phyloP scores from a whole-genome alignment of 2,113 vertebrate genomes.

The Leucosticte australis region DNA sequence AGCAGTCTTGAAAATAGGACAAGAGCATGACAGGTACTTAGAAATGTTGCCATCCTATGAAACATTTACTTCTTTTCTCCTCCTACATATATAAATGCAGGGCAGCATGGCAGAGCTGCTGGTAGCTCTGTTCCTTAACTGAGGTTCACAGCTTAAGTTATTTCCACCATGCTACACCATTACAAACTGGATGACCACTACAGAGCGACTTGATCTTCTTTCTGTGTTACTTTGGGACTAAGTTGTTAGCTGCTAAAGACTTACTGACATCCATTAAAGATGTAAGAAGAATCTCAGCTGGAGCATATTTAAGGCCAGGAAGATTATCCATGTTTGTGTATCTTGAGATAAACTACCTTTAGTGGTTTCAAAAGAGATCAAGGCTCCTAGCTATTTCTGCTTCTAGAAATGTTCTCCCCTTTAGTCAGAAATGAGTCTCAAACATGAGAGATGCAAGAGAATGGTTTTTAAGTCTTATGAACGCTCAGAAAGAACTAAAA shows the following conservation, averaged over 20 bases:
- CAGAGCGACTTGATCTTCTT: not conserved
- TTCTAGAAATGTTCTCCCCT: not conserved
- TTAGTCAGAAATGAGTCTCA: not conserved
- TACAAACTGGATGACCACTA: not conserved
- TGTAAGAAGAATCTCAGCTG: not conserved
- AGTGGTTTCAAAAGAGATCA: not conserved
- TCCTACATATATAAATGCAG: not conserved
- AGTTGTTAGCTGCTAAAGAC: not conserved
- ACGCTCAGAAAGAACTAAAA: not conserved
- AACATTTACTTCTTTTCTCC: not conserved
- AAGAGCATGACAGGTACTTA: not conserved
- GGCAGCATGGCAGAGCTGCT: not conserved
- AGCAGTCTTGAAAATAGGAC: not conserved
- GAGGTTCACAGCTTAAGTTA: not conserved
- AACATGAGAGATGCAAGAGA: not conserved
- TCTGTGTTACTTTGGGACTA: not conserved
- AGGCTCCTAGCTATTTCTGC: not conserved
- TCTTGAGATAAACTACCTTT: not conserved
- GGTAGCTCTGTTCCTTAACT: not conserved
- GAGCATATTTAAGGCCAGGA: not conserved
- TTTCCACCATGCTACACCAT: not conserved
- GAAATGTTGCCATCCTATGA: not conserved
- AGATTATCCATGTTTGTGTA: slow-evolving; percentile 5
- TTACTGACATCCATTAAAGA: not conserved
- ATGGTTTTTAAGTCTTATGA: not conserved